Percentiles rank a stretch among this genome's conserved stretches.
Evolutionary conservation across 1,140 invertebrate species (phyloP).

Genomic region (Leguminivora glycinivorella): DNA sequence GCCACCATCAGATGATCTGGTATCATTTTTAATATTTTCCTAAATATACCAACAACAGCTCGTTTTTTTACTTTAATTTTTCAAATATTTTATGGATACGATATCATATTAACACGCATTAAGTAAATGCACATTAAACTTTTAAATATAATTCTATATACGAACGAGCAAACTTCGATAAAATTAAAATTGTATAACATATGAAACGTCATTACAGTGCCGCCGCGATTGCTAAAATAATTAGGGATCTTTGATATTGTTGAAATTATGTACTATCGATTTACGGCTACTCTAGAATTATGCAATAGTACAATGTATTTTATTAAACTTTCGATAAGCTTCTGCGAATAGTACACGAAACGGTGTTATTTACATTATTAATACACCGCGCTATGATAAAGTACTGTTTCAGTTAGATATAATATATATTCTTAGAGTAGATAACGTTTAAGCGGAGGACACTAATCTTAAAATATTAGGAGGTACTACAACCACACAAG

Average conservation of each 20-base stretch:
- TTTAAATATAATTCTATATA: constrained; percentile 78
- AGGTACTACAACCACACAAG: constrained; percentile 69
- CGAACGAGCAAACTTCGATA: constrained; percentile 78
- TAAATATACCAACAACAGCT: constrained; percentile 79
- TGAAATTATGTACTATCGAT: constrained; percentile 76
- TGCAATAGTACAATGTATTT: constrained; percentile 62
- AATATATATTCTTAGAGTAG: constrained; percentile 57
- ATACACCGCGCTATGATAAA: constrained; percentile 57
- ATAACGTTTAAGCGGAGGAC: constrained; percentile 59
- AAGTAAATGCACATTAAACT: constrained; percentile 72
- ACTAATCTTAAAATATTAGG: constrained; percentile 55
- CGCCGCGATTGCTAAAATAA: constrained; percentile 62
- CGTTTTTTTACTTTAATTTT: constrained; percentile 62
- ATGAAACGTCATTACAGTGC: constrained; percentile 64
- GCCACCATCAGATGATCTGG: constrained; percentile 78
- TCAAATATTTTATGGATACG: constrained; percentile 68
- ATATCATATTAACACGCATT: constrained; percentile 55
- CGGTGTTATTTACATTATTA: constrained; percentile 67
- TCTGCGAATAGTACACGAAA: constrained; percentile 57
- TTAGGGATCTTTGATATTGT: constrained; percentile 76
- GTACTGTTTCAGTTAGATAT: constrained; percentile 47
- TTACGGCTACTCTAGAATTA: constrained; percentile 73
- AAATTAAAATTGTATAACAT: constrained; percentile 79
- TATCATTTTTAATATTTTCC: constrained; percentile 75
- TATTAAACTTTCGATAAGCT: constrained; percentile 67